phyloP scores from a whole-genome alignment of 2,888 invertebrate genomes.

The Coelopa pilipes region DNA sequence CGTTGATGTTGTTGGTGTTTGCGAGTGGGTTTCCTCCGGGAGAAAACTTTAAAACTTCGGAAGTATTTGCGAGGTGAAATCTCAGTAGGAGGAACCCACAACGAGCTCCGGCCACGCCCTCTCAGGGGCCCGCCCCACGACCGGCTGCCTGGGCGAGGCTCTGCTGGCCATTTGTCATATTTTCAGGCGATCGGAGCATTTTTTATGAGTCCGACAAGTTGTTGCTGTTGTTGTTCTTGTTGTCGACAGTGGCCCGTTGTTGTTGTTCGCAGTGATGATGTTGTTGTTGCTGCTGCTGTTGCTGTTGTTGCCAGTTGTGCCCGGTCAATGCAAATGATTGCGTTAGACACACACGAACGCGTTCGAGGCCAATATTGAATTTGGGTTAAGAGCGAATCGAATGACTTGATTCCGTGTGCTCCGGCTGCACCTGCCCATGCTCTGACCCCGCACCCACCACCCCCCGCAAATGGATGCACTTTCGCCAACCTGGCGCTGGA shows the following conservation, averaged over 20 bases:
- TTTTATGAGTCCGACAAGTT: no score
- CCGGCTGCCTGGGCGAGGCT: no score
- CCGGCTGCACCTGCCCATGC: no score
- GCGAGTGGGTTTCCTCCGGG: conserved; percentile 12
- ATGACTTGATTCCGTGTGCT: conserved; percentile 20
- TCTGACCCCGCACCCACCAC: no score
- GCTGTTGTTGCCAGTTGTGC: not conserved
- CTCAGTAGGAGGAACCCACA: not conserved
- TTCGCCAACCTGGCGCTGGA: no score
- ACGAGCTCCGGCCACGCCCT: not conserved
- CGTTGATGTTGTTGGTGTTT: not conserved
- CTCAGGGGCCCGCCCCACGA: no score
- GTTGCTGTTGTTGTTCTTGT: no score
- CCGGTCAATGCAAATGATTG: conserved; percentile 23
- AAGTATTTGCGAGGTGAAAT: conserved; percentile 21
- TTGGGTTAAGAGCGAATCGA: conserved; percentile 32
- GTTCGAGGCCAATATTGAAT: conserved; percentile 28
- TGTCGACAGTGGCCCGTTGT: no score
- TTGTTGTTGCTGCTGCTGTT: not conserved
- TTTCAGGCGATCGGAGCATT: no score
- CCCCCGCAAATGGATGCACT: no score
- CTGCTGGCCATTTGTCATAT: no score
- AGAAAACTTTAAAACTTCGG: conserved; percentile 22
- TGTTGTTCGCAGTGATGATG: no score
- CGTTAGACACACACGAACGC: conserved; percentile 26